phyloP scores from a whole-genome alignment of 2,113 vertebrate genomes.

The Sitta europaea region DNA sequence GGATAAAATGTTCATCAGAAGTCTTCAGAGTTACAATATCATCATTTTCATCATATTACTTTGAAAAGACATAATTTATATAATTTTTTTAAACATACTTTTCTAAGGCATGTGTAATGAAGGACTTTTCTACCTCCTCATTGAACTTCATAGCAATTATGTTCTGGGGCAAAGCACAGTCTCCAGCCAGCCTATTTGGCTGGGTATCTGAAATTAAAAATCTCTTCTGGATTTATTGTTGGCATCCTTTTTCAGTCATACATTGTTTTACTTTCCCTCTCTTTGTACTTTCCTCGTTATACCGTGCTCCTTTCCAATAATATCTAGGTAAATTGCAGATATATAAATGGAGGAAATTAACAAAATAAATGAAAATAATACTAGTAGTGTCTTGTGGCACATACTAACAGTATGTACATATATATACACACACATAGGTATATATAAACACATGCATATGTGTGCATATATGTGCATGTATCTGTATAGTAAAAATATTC shows the following conservation, averaged over 20 bases:
- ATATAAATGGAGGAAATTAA: not conserved
- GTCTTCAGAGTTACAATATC: not conserved
- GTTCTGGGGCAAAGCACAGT: not conserved
- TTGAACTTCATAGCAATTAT: not conserved
- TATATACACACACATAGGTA: no score
- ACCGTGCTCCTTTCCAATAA: not conserved
- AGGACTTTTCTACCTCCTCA: not conserved
- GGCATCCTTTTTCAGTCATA: not conserved
- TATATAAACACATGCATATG: not conserved
- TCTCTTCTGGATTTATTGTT: not conserved
- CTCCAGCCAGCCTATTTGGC: not conserved
- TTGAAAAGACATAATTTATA: not conserved
- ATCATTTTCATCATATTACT: not conserved
- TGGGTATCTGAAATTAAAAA: not conserved
- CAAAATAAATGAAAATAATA: not conserved
- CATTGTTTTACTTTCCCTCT: not conserved
- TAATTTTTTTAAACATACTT: not conserved
- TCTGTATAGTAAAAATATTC: not conserved
- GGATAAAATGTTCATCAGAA: conserved; percentile 42
- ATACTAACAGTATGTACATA: not conserved
- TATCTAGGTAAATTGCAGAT: not conserved
- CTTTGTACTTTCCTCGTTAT: not conserved
- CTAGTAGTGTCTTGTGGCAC: not conserved
- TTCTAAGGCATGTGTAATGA: not conserved
- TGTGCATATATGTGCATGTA: not conserved